A percentile compares a stretch with the other conserved stretches of the same genome.
These are phyloP conservation scores for Aphidius colemani DNA, from an alignment of 2,888 invertebrate genomes.

Conservation along the genomic window DNA sequence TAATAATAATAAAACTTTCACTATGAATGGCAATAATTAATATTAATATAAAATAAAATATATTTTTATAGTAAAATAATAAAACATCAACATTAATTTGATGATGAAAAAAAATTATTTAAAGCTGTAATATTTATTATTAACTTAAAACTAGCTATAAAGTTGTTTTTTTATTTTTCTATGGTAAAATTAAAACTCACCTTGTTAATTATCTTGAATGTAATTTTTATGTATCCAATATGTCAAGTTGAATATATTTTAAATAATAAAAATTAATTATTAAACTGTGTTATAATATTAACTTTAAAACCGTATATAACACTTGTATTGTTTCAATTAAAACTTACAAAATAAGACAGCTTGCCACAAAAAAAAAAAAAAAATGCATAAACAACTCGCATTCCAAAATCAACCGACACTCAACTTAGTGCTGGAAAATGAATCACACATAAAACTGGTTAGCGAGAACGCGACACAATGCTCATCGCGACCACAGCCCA, in stretches of 20 bases:
- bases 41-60: too few species aligned
- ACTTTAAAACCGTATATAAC: conserved; percentile 9
- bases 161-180: background rate
- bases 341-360: conserved; percentile 32
- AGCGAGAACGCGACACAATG: conserved; percentile 48
- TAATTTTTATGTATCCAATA: conserved; percentile 11
- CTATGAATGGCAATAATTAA: too few species aligned
- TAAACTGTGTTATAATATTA: conserved; percentile 3
- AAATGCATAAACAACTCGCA: conserved; percentile 48
- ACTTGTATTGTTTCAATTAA: background rate
- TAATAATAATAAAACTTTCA: too few species aligned
- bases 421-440: conserved; percentile 32
- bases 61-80: too few species aligned
- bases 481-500: conserved; percentile 13
- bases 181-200: conserved; percentile 9
- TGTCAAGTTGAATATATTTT: conserved; percentile 7
- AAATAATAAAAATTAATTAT: background rate
- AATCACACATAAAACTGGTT: conserved; percentile 42
- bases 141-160: too few species aligned
- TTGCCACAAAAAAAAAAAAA: conserved; percentile 29
- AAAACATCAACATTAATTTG: background rate
- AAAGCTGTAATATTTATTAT: too few species aligned
- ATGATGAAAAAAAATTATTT: background rate
- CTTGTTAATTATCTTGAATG: background rate
- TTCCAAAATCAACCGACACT: conserved; percentile 45